Evolutionary conservation across 2,797 vertebrate genomes (phyloP).

Genomic region (Coranthus polyacanthus): DNA sequence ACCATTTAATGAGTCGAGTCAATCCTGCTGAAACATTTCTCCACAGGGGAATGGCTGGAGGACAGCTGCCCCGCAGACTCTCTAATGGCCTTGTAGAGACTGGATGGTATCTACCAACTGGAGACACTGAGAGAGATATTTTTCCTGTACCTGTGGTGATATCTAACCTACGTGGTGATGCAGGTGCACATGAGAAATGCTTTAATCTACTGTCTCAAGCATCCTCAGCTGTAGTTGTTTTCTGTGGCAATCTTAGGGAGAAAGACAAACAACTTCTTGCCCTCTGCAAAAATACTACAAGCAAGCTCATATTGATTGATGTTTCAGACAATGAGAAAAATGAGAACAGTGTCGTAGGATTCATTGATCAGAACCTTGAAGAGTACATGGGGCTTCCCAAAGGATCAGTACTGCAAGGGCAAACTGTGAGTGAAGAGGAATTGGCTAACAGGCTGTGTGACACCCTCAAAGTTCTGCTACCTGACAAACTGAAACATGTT

Average conservation of each 20-base stretch:
- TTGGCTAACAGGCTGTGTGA: conserved; percentile 65
- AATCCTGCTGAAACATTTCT: conserved; percentile 82
- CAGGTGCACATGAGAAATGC: conserved; percentile 75
- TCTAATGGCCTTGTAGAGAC: conserved; percentile 86
- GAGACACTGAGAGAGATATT: conserved; percentile 64
- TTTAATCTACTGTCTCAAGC: conserved; percentile 82
- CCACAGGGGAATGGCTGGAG: conserved; percentile 83
- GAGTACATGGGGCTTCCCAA: conserved; percentile 61
- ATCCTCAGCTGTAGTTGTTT: conserved; percentile 85
- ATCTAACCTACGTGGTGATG: conserved; percentile 86
- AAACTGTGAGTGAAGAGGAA: conserved; percentile 58
- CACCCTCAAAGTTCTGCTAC: conserved; percentile 64
- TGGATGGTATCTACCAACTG: conserved; percentile 85
- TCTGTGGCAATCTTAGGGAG: conserved; percentile 83
- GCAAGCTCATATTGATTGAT: conserved; percentile 77
- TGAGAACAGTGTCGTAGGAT: conserved; percentile 54
- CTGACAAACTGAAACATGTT: conserved; percentile 60
- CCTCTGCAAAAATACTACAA: conserved; percentile 67
- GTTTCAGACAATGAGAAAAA: conserved; percentile 51
- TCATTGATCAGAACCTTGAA: conserved; percentile 53
- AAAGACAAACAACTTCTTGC: conserved; percentile 74
- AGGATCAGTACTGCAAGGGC: conserved; percentile 64
- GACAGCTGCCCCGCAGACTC: conserved; percentile 71
- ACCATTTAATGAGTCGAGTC: conserved; percentile 75
- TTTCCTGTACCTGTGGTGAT: conserved; percentile 84